Base-by-base conservation (phyloP, 2,113 vertebrate species). In the Oenanthe oenanthe region DNA sequence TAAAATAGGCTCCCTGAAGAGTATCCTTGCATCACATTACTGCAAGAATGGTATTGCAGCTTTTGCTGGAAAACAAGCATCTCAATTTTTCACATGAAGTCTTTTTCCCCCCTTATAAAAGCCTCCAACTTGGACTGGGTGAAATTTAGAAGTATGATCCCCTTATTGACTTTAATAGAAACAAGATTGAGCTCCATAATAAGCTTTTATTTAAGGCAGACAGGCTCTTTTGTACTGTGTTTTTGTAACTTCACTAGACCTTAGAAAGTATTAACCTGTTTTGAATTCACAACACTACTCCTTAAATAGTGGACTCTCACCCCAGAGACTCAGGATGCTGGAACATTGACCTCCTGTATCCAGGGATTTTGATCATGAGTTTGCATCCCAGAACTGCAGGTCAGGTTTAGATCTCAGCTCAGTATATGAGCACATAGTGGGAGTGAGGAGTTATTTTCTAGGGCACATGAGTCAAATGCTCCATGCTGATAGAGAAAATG, bases 61-160 rank as follows among this genome's bases (percentile, higher is more conserved):
- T 56, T 74, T 24, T 81, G 25, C 47, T 88, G 76, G 70, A 97
- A 94, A 88, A 48, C 20, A 62, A 88, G 38, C 12, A 4, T 88
- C 83, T 96, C 91, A 40, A n/a, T 87, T 96, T 95, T 97, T 97
- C 83, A 89, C 87, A 89, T 34, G 29, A 93, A 76, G 61, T 57
- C 62, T 78, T 89, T 92, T 95, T 92, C 85, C 75, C 75, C 92
- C 48, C n/a, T 61, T 53, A 9, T 62, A 92, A 92, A 97, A 90
- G 45, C 54, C 63, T 58, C 42, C 0, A 3, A 78, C 45, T 38
- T 88, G 78, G 29, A 87, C 2, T 70, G 86, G 57, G 77, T 91
- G 88, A 96, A 93, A 83, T 71, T 95, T 91, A 88, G 76, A 85
- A 94, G 90, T 60, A 67, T 12, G 10, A 73, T 93, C n/a, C 65